Conservation (phyloP, 2,888 invertebrate species). For the Oxyscelio sp. region DNA sequence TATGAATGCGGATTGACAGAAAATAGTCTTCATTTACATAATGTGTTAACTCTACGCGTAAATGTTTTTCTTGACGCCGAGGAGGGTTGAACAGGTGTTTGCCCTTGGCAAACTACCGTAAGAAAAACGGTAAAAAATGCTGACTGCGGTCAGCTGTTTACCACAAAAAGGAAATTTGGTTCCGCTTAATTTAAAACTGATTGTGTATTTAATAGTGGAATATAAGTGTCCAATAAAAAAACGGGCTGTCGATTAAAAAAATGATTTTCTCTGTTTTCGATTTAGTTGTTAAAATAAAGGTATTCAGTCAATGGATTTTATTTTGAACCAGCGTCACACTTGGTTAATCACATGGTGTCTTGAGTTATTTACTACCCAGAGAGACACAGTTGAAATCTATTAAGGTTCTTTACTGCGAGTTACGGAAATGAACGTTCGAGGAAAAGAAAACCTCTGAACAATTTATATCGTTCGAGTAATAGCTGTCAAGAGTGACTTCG, state of each 20-base stretch:
- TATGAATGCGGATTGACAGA: no score
- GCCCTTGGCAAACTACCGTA: slow-evolving; percentile 50
- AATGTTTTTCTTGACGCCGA: neutral
- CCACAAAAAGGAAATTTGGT: neutral
- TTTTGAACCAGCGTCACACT: slow-evolving; percentile 47
- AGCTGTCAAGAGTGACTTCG: neutral
- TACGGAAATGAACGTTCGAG: slow-evolving; percentile 42
- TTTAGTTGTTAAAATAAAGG: slow-evolving; percentile 34
- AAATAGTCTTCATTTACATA: no score
- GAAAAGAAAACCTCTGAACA: slow-evolving; percentile 18
- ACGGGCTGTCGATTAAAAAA: no score
- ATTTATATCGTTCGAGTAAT: slow-evolving; percentile 9
- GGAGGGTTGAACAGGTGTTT: slow-evolving; percentile 7
- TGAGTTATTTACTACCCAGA: slow-evolving; percentile 25
- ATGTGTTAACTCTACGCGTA: no score
- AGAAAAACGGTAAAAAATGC: slow-evolving; percentile 32
- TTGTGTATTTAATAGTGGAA: no score
- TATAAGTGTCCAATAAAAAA: no score
- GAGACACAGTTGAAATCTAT: slow-evolving; percentile 46
- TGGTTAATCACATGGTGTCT: slow-evolving; percentile 55
- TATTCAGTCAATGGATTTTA: slow-evolving; percentile 25
- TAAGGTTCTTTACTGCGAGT: slow-evolving; percentile 56
- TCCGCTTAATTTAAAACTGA: neutral
- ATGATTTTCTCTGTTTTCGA: slow-evolving; percentile 28
- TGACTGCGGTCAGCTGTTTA: slow-evolving; percentile 16